Evolutionary conservation across 2,113 vertebrate genomes (phyloP), one percentile per base, ranked within the genome.

Genomic region (Columba janthina): DNA sequence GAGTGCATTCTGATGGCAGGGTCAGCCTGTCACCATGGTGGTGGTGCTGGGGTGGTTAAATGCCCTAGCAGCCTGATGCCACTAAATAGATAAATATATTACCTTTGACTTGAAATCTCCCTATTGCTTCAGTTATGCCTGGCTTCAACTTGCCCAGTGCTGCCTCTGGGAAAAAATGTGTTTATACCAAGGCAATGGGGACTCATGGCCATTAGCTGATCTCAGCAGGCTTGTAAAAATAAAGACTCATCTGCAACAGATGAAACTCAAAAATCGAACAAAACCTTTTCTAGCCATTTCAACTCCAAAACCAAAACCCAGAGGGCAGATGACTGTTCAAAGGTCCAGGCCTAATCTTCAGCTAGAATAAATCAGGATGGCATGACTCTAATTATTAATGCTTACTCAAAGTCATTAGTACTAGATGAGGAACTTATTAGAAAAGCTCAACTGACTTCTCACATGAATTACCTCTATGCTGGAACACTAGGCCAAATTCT

Each of bases 391-490:
- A 73, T 70, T 91, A 21, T 44, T 61, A 79, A 82, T 53, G 24
- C 1, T 62, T 66, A 54, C 16, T 76, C 34, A 44, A 79, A 91
- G 32, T 34, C 56, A 75, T 29, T 48, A 36, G 19, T 28, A 42
- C 34, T 83, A 34, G 25, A 31, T 18, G 34, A 81, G 34, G 42
- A 94, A 66, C 8, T 13, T 25, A 20, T 7, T 31, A 51, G 8
- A 83, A 95, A 88, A 58, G 12, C 9, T 73, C 60, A 62, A 4
- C 29, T 34, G 42, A 71, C 38, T 91, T 80, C 38, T 14, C 18
- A 56, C 10, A 67, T 31, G 64, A 97, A 96, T 96, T 96, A 91
- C 78, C 62, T 48, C 40, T 48, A 1, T 80, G 94, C 91, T 91
- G 94, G 79, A 97, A 65, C 58, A 89, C 16, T 10, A 11, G 44